Evolutionary conservation across 2,888 invertebrate species (phyloP).

Genomic region (Microctonus aethiopoides): DNA sequence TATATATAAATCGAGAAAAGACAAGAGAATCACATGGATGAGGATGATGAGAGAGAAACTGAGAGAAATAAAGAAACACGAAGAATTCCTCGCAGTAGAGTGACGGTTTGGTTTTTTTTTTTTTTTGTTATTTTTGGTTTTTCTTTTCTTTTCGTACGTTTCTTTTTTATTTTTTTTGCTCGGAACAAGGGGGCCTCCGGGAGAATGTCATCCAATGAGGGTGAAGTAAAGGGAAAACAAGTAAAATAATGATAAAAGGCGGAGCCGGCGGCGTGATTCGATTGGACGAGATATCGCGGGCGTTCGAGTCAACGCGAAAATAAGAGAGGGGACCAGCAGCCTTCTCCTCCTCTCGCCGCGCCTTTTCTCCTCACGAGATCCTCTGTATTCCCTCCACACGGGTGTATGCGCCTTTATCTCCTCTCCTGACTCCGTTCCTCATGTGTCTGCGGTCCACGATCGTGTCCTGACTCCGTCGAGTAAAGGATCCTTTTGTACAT

Average conservation of each 20-base stretch:
- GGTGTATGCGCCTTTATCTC: constrained; percentile 27
- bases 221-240: constrained; percentile 67
- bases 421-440: constrained; percentile 42
- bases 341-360: constrained; percentile 35
- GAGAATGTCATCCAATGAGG: constrained; percentile 67
- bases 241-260: constrained; percentile 68
- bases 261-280: constrained; percentile 66
- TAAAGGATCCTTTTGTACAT: constrained; percentile 25
- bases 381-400: constrained; percentile 32
- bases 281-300: constrained; percentile 67
- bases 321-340: constrained; percentile 37
- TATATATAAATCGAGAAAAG: constrained; percentile 2
- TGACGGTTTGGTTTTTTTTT: constrained; percentile 27
- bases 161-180: constrained; percentile 35
- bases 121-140: constrained; percentile 18
- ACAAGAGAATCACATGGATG: background rate
- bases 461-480: constrained; percentile 52
- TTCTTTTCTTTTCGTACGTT: constrained; percentile 23
- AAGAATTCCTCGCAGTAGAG: constrained; percentile 30
- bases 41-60: constrained; percentile 1
- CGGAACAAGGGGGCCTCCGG: constrained; percentile 43
- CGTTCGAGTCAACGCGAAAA: constrained; percentile 62
- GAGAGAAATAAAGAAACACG: constrained; percentile 18
- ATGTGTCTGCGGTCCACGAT: constrained; percentile 49
- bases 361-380: constrained; percentile 38